phyloP scores from a whole-genome alignment of 1,140 invertebrate species.

The Rhagoletis pomonella region DNA sequence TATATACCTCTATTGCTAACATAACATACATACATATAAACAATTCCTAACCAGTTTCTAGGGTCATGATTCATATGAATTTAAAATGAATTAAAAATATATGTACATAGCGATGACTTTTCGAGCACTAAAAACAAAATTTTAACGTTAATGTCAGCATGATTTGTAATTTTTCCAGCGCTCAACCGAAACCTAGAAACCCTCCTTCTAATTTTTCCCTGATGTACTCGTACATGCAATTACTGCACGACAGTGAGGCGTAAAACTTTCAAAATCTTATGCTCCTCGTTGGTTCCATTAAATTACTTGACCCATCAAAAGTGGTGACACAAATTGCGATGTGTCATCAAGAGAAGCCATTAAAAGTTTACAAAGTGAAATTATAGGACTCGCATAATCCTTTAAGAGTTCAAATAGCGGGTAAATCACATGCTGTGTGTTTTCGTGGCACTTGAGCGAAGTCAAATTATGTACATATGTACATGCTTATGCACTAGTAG shows the following conservation, averaged over 20 bases:
- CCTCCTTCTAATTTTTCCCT: neutral
- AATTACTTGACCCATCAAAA: slow-evolving; percentile 23
- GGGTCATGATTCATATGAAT: too few species aligned
- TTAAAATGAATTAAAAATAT: too few species aligned
- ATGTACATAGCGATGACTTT: too few species aligned
- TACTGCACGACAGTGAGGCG: neutral
- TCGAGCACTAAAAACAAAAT: too few species aligned
- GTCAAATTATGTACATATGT: neutral
- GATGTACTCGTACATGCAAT: neutral
- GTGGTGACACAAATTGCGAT: slow-evolving; percentile 36
- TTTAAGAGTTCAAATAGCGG: slow-evolving; percentile 19
- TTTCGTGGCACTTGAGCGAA: neutral
- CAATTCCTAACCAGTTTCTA: too few species aligned
- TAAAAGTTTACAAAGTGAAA: slow-evolving; percentile 47
- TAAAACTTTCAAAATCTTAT: neutral
- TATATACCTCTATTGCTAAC: too few species aligned
- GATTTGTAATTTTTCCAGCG: neutral
- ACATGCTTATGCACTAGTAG: neutral
- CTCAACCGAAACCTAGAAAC: neutral
- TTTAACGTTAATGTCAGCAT: neutral
- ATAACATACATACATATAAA: too few species aligned
- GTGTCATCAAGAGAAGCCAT: slow-evolving; percentile 13
- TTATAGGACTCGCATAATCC: slow-evolving; percentile 38
- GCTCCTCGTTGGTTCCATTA: neutral
- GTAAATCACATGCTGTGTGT: slow-evolving; percentile 12